Percentiles rank a stretch among this genome's conserved stretches.
Evolutionary conservation across 2,797 vertebrate species (phyloP).

Genomic region (Uromys caudimaculatus): DNA sequence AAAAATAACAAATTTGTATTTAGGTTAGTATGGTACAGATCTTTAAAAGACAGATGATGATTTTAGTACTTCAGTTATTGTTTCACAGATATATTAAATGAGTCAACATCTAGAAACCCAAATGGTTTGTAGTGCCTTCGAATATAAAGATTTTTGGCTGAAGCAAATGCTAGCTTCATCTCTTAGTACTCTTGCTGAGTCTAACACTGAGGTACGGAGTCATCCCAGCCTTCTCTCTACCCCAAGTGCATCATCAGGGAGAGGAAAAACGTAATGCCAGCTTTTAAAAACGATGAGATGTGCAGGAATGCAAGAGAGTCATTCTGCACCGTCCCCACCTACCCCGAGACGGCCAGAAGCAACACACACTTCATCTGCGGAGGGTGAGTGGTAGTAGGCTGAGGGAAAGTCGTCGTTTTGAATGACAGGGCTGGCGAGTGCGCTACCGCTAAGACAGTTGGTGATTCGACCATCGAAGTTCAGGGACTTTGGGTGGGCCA

Average conservation of each 20-base stretch:
- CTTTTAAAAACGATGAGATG: constrained; percentile 15
- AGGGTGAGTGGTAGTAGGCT: background rate
- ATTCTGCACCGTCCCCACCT: background rate
- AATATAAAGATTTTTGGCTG: background rate
- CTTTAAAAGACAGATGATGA: constrained; percentile 42
- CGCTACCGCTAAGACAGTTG: background rate
- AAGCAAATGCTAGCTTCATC: background rate
- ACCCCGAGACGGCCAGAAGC: background rate
- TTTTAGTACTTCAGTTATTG: constrained; percentile 35
- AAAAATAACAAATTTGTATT: constrained; percentile 44
- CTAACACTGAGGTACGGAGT: background rate
- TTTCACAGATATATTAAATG: constrained; percentile 49
- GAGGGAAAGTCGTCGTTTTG: background rate
- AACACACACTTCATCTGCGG: background rate
- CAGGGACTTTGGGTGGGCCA: background rate
- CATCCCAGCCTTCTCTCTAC: background rate
- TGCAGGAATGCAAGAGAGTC: background rate
- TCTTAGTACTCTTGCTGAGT: background rate
- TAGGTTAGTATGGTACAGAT: constrained; percentile 46
- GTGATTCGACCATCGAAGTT: background rate
- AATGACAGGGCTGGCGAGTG: background rate
- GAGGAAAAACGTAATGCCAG: background rate
- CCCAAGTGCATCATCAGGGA: background rate
- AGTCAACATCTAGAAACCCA: constrained; percentile 4
- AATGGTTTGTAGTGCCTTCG: constrained; percentile 7